A percentile compares a stretch with the other conserved stretches of the same genome.
These are phyloP conservation scores for Listronotus oregonensis DNA, from an alignment of 1,140 invertebrate species.

Conservation along the genomic window DNA sequence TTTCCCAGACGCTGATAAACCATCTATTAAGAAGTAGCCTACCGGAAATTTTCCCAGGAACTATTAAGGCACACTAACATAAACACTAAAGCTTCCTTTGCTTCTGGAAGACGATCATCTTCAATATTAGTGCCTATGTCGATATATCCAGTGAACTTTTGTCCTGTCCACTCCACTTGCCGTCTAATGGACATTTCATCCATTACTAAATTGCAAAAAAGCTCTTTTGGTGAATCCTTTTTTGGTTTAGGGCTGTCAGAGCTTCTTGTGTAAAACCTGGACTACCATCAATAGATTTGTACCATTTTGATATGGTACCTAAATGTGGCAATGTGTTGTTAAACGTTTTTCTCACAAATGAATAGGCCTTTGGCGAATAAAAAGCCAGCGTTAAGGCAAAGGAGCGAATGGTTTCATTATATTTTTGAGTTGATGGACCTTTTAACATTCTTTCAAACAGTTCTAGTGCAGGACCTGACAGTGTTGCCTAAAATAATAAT, in stretches of 20 bases:
- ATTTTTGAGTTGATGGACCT: too few relatives aligned
- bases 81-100: too few relatives aligned
- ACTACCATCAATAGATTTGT: constrained; percentile 18
- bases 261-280: constrained; percentile 30
- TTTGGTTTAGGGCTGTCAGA: constrained; percentile 25
- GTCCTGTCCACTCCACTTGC: not conserved
- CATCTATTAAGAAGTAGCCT: constrained; percentile 17
- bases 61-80: constrained; percentile 20
- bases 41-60: constrained; percentile 25
- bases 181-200: constrained; percentile 16
- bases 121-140: not conserved
- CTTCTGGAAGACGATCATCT: not conserved
- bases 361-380: too few relatives aligned
- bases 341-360: constrained; percentile 22
- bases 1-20: constrained; percentile 8
- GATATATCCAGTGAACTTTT: constrained; percentile 16
- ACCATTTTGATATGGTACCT: constrained; percentile 32
- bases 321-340: constrained; percentile 33
- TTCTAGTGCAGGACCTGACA: constrained; percentile 4
- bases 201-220: not conserved
- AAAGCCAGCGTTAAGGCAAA: constrained; percentile 38
- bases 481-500: constrained; percentile 12
- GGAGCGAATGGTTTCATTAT: constrained; percentile 15
- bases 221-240: too few relatives aligned
- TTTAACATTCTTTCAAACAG: constrained; percentile 12